Evolutionary conservation across 2,888 invertebrate species (phyloP), one percentile per base, ranked within the genome.

Genomic region (Cactoblastis cactorum): DNA sequence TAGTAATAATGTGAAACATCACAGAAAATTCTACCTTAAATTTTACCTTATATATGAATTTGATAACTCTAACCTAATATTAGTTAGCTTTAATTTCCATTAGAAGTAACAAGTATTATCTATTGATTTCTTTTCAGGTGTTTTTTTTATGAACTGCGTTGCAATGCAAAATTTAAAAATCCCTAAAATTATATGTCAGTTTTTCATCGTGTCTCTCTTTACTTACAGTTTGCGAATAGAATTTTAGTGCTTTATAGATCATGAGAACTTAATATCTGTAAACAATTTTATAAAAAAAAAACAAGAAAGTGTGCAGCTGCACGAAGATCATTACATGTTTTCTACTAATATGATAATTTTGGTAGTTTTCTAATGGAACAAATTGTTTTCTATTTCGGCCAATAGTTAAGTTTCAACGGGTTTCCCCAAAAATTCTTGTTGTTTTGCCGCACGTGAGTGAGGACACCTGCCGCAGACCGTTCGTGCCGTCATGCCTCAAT

Each of bases 371-470:
- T 15, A 48, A 37, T 48, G 37, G 65, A 64, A 56, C 59, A 61
- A 62, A 61, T 54, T 62, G 60, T 60, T 66, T 65, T 59, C 53
- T 57, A 52, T 57, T 57, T 51, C 49, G 51, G 19, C 53, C 59
- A 59, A 65, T 67, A 62, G 60, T 62, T 28, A 1, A 1, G 9
- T 9, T 62, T 54, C 54, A 58, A 57, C 47, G 58, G 58, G 55
- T 64, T 58, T 65, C 62, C 61, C 61, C 63, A 57, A 73, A 75
- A 74, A 64, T 65, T 64, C 57, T 56, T 67, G 67, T 73, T 64
- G 70, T 77, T 73, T 69, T 63, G 67, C 53, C 64, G 75, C 70
- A 77, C 80, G 81, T 81, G 80, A 79, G 78, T 63, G 71, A 62
- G 58, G 65, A 67, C 81, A 81, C 74, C 81, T 80, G 80, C 74